A percentile compares a stretch with the other conserved stretches of the same genome.
Conservation (phyloP, 1,140 invertebrate species). For the Heliconius congener region DNA sequence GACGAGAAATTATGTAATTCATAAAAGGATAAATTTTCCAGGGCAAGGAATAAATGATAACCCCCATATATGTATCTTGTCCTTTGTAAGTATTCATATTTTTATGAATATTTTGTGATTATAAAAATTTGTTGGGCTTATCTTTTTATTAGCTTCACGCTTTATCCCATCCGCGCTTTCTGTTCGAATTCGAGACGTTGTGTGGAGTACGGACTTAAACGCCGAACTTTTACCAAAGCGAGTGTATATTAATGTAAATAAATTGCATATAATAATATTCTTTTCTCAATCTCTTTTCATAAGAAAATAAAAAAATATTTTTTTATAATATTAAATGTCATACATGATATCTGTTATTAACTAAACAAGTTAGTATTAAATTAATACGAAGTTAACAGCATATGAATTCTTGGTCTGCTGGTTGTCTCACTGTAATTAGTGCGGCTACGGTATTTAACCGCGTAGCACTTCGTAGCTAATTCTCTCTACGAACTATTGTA, state of each 20-base stretch:
- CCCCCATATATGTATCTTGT: neutral
- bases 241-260: too few species aligned
- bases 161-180: too few species aligned
- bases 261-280: too few species aligned
- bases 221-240: too few species aligned
- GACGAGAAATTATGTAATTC: slow-evolving; percentile 7
- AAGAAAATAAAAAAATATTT: too few species aligned
- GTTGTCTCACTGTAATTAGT: neutral
- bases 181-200: too few species aligned
- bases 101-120: neutral
- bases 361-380: neutral
- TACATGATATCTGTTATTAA: too few species aligned
- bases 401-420: neutral
- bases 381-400: neutral
- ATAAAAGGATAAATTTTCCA: neutral
- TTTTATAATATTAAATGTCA: too few species aligned
- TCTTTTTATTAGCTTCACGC: too few species aligned
- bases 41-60: neutral
- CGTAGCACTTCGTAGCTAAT: neutral
- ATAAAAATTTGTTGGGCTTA: neutral
- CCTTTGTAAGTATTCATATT: neutral
- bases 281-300: too few species aligned
- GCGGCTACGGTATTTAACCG: neutral
- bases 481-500: neutral
- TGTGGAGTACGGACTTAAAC: too few species aligned